phyloP scores from a whole-genome alignment of 2,888 invertebrate species.

The Anarsia innoxiella region DNA sequence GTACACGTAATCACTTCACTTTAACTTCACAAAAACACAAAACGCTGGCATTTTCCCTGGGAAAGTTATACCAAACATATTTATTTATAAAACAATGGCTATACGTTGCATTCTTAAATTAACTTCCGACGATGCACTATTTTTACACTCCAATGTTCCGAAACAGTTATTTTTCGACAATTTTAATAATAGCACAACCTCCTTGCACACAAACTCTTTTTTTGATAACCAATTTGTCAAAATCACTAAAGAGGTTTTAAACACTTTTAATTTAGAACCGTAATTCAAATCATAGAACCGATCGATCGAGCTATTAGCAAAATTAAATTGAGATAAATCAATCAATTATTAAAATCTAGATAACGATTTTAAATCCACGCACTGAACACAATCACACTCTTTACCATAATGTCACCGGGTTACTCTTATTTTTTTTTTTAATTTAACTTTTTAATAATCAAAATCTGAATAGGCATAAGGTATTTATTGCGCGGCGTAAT shows the following conservation, averaged over 20 bases:
- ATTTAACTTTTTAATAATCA: too few species aligned
- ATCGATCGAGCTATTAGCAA: conserved; percentile 12
- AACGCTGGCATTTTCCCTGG: conserved; percentile 24
- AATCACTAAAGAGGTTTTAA: too few species aligned
- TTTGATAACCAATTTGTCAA: too few species aligned
- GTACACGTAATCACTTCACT: conserved; percentile 28
- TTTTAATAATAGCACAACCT: conserved; percentile 36
- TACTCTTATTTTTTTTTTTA: conserved; percentile 4
- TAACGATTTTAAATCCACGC: too few species aligned
- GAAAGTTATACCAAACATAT: conserved; percentile 15
- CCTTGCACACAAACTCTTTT: conserved; percentile 2
- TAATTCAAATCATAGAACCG: too few species aligned
- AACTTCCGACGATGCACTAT: conserved; percentile 46
- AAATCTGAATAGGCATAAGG: background rate
- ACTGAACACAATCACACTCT: conserved; percentile 1
- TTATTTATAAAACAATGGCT: conserved; percentile 35
- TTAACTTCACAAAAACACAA: conserved; percentile 36
- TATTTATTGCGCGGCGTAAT: background rate
- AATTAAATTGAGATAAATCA: conserved; percentile 17
- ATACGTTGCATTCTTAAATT: conserved; percentile 41
- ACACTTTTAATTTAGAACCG: too few species aligned
- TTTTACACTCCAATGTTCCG: conserved; percentile 27
- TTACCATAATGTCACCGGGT: conserved; percentile 8
- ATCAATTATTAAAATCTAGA: conserved; percentile 13
- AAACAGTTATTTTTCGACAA: conserved; percentile 36